A percentile compares a stretch with the other conserved stretches of the same genome.
Conservation (phyloP, 2,888 invertebrate genomes). For the Choreutis nemorana region DNA sequence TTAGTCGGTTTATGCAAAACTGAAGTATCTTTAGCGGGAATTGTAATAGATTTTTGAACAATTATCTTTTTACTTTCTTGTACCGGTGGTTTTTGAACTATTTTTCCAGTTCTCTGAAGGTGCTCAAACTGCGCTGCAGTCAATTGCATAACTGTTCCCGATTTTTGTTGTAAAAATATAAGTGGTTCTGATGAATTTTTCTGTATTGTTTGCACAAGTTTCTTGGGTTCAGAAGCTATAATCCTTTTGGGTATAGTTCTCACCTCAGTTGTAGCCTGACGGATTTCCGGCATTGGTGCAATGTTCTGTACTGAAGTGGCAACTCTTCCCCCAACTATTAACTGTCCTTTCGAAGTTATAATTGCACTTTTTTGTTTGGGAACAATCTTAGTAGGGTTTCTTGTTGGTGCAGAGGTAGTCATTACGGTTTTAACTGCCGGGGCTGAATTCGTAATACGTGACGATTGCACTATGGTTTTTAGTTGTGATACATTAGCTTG, state of each 20-base stretch:
- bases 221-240: slow-evolving; percentile 39
- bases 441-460: slow-evolving; percentile 26
- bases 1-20: slow-evolving; percentile 27
- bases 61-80: slow-evolving; percentile 35
- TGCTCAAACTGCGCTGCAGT: slow-evolving; percentile 61
- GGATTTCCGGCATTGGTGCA: slow-evolving; percentile 50
- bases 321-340: slow-evolving; percentile 56
- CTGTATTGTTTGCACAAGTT: slow-evolving; percentile 38
- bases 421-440: slow-evolving; percentile 27
- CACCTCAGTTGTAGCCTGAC: too few species aligned
- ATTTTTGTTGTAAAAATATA: slow-evolving; percentile 54
- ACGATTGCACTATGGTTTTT: slow-evolving; percentile 36
- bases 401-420: slow-evolving; percentile 21
- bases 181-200: slow-evolving; percentile 43
- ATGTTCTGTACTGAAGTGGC: slow-evolving; percentile 51
- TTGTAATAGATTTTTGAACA: slow-evolving; percentile 36
- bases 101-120: slow-evolving; percentile 53
- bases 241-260: slow-evolving; percentile 39
- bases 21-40: slow-evolving; percentile 25
- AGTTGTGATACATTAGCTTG: slow-evolving; percentile 41
- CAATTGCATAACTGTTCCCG: slow-evolving; percentile 55
- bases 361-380: slow-evolving; percentile 59
- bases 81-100: slow-evolving; percentile 37
- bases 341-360: slow-evolving; percentile 65
- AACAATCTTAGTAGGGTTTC: slow-evolving; percentile 37